A percentile compares a stretch with the other conserved stretches of the same genome.
Conservation (phyloP, 2,888 invertebrate species). For the Polydrusus cervinus region DNA sequence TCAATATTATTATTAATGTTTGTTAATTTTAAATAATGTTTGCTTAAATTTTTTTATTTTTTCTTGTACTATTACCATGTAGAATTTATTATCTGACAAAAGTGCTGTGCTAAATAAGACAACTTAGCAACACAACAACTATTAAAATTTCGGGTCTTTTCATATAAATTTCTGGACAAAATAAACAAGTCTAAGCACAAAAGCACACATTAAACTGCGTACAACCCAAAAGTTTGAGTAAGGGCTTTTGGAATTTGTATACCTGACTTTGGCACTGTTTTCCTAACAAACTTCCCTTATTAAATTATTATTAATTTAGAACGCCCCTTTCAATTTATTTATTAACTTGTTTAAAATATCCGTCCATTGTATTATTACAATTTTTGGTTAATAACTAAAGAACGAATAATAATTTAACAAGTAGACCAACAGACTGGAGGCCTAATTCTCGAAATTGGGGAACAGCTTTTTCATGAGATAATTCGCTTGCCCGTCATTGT, state of each 20-base stretch:
- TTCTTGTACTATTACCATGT: too few relatives aligned
- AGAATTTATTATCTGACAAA: not conserved
- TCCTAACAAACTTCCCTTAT: slow-evolving; percentile 37
- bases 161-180: slow-evolving; percentile 47
- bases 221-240: slow-evolving; percentile 50
- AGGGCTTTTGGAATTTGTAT: slow-evolving; percentile 46
- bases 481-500: too few relatives aligned
- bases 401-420: too few relatives aligned
- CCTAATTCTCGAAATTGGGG: too few relatives aligned
- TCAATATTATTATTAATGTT: too few relatives aligned
- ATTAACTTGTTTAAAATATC: slow-evolving; percentile 1
- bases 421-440: too few relatives aligned
- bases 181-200: slow-evolving; percentile 46
- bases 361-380: not conserved
- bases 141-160: slow-evolving; percentile 32
- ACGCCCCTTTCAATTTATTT: slow-evolving; percentile 1
- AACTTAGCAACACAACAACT: slow-evolving; percentile 15
- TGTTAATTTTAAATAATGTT: too few relatives aligned
- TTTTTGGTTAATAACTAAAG: not conserved
- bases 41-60: too few relatives aligned
- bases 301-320: slow-evolving; percentile 28
- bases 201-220: slow-evolving; percentile 48
- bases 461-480: too few relatives aligned
- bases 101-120: not conserved
- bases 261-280: slow-evolving; percentile 37